These are phyloP conservation scores for Trissolcus japonicus DNA, from an alignment of 2,888 invertebrate species.

Conservation along the genomic window DNA sequence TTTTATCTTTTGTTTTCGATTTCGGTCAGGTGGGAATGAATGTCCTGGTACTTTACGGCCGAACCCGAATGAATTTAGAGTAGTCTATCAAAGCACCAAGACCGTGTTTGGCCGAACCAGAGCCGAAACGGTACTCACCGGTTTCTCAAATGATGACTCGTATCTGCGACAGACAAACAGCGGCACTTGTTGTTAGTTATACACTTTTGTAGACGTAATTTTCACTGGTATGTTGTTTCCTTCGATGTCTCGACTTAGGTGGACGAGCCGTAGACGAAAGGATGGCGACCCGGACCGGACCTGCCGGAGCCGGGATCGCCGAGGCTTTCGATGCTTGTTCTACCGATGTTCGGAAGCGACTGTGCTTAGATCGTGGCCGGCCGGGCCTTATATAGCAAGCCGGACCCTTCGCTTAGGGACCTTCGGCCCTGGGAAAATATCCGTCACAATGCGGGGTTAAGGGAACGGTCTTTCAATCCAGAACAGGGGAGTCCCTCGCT, in stretches of 20 bases:
- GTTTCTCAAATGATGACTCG: conserved; percentile 42
- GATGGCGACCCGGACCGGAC: conserved; percentile 60
- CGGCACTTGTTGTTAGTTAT: conserved; percentile 60
- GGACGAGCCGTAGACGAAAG: conserved; percentile 12
- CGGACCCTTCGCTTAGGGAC: conserved; percentile 48
- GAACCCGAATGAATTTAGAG: conserved; percentile 64
- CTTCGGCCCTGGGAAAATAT: conserved; percentile 70
- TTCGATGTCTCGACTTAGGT: conserved; percentile 10
- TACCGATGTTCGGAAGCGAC: conserved; percentile 64
- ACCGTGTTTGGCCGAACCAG: conserved; percentile 59
- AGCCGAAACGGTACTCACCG: conserved; percentile 73
- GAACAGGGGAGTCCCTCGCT: conserved; percentile 18
- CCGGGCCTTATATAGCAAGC: conserved; percentile 65
- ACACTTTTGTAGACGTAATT: background rate
- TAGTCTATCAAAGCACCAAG: conserved; percentile 76
- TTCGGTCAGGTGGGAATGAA: conserved; percentile 39
- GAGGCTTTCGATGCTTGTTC: conserved; percentile 60
- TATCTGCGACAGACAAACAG: conserved; percentile 68
- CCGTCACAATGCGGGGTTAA: conserved; percentile 54
- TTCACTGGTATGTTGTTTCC: background rate
- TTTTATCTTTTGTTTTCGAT: background rate
- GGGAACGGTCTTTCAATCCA: conserved; percentile 32
- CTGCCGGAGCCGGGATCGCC: conserved; percentile 61
- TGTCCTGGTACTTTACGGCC: conserved; percentile 40
- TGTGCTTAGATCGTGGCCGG: conserved; percentile 58